Base-by-base conservation (phyloP, 2,797 vertebrate genomes). In the Knipowitschia caucasica region DNA sequence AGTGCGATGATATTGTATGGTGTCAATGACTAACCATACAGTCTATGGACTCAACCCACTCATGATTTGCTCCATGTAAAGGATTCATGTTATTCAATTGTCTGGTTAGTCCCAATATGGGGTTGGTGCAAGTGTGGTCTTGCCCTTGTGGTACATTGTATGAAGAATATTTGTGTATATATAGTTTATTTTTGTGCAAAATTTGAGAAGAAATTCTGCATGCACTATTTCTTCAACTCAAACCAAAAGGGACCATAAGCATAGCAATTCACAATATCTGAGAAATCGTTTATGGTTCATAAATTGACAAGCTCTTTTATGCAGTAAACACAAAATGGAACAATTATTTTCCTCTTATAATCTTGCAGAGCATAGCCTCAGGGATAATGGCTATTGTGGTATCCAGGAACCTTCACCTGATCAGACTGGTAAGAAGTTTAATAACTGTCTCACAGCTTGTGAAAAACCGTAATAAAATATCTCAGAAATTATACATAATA, bases 351-450 rank as follows among this genome's bases (percentile, higher is more conserved):
- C 27, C 69, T n/a, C 11, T 76, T 61, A 73, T 7, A 56, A 61
- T 82, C 49, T 77, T 40, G 24, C 83, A 97, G 95, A 97, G 93
- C 77, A 91, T 96, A 65, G 74, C 86, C 23, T 80, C 84, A 61
- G 95, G 95, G 55, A 94, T 97, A 36, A 86, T 91, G 64, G 92
- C 94, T 33, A 95, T 97, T 62, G 69, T 96, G 83, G 86, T 92
- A 30, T 96, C 94, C 29, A 91, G 89, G 76, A 95, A 96, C 75
- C 87, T 92, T 17, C 62, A 74, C 5, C 69, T 47, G 3, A 17
- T 70, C 1, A 86, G 73, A 45, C 78, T 95, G 87, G 94, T 96
- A 88, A 91, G 89, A 80, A 34, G 14, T 58, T n/a, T n/a, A n/a
- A n/a, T n/a, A n/a, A n/a, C n/a, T n/a, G n/a, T n/a, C n/a, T n/a